phyloP scores from a whole-genome alignment of 2,113 vertebrate species.

The Eclectus roratus region DNA sequence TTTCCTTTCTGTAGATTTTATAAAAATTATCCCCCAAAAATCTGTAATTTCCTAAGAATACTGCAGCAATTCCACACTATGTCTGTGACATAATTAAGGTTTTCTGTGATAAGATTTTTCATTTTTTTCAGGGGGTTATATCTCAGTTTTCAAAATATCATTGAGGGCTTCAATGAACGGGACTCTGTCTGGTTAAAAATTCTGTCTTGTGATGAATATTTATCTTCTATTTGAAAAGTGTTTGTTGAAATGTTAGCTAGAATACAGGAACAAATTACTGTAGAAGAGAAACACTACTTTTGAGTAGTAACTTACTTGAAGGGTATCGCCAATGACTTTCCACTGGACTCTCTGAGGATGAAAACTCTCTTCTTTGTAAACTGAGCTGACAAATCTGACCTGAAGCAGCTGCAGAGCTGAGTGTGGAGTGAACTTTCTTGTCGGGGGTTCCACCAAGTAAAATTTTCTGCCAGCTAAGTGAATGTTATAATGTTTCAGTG shows the following conservation, averaged over 20 bases:
- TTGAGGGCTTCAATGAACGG: background rate
- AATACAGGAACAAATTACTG: background rate
- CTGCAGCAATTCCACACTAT: background rate
- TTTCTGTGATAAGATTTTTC: slow-evolving; percentile 29
- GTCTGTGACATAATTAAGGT: slow-evolving; percentile 43
- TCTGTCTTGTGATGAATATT: background rate
- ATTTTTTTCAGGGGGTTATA: background rate
- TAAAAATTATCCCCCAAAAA: slow-evolving; percentile 19
- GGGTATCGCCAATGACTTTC: background rate
- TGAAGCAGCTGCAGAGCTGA: background rate
- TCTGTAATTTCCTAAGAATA: slow-evolving; percentile 13
- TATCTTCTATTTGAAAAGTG: background rate
- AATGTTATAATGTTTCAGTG: slow-evolving; percentile 5
- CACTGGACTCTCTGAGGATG: background rate
- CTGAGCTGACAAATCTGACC: background rate
- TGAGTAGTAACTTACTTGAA: background rate
- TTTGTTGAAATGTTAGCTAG: background rate
- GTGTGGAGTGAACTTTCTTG: background rate
- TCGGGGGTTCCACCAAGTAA: background rate
- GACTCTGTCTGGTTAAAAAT: background rate
- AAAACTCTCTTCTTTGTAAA: background rate
- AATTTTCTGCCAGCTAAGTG: background rate
- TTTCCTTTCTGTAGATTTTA: slow-evolving; percentile 3
- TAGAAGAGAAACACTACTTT: background rate
- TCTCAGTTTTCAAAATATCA: background rate